Percentiles rank a stretch among this genome's conserved stretches.
Conservation (phyloP, 2,888 invertebrate species). For the Portevinia maculata region DNA sequence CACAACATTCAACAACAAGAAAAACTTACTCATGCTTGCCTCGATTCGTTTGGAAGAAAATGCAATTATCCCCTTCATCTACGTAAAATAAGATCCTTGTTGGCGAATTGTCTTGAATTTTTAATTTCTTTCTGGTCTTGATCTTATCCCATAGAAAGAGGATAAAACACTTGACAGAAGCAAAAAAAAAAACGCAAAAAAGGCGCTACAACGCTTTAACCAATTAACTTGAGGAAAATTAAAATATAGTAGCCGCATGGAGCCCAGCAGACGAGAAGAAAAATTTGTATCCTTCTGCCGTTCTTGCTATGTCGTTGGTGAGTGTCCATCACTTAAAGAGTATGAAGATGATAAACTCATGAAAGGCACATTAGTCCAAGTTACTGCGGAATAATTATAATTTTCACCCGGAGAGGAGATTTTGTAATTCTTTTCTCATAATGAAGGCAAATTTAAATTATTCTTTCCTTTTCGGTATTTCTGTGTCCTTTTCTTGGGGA, state of each 20-base stretch:
- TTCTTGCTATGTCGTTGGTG: conserved; percentile 25
- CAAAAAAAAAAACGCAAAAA: conserved; percentile 2
- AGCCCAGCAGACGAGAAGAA: conserved; percentile 59
- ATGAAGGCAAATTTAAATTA: conserved; percentile 57
- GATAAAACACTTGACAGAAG: not conserved
- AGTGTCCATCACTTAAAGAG: conserved; percentile 57
- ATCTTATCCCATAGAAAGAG: conserved; percentile 12
- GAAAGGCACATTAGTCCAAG: conserved; percentile 67
- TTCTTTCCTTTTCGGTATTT: conserved; percentile 25
- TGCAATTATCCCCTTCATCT: conserved; percentile 65
- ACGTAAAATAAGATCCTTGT: conserved; percentile 44
- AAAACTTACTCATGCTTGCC: conserved; percentile 45
- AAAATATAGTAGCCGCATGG: conserved; percentile 63
- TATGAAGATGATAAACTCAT: conserved; percentile 3
- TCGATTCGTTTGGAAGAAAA: conserved; percentile 49
- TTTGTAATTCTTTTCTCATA: conserved; percentile 67
- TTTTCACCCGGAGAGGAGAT: conserved; percentile 63
- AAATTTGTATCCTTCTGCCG: conserved; percentile 9
- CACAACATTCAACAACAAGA: conserved; percentile 52
- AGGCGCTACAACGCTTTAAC: conserved; percentile 47
- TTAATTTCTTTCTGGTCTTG: conserved; percentile 51
- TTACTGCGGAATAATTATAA: conserved; percentile 70
- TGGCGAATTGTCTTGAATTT: conserved; percentile 71
- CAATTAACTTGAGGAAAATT: conserved; percentile 72
- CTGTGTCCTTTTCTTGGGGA: conserved; percentile 15